Evolutionary conservation across 2,888 invertebrate genomes (phyloP).

Genomic region (Alloscopus bannaensis): DNA sequence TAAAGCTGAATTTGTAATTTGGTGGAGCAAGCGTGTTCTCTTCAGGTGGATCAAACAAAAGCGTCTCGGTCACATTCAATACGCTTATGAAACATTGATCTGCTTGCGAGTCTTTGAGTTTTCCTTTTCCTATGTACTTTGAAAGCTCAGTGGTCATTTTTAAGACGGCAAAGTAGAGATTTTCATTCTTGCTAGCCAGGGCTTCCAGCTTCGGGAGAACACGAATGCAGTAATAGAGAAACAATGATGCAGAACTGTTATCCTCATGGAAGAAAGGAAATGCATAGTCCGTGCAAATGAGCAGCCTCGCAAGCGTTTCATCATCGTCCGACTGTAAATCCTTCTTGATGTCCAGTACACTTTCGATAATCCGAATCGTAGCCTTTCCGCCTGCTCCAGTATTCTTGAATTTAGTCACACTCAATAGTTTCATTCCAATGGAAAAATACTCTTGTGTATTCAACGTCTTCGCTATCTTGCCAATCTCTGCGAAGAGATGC

Average conservation of each 20-base stretch:
- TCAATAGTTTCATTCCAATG: slow-evolving; percentile 21
- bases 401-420: slow-evolving; percentile 15
- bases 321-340: neutral
- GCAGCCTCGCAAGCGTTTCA: slow-evolving; percentile 2
- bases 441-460: slow-evolving; percentile 8
- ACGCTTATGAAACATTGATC: slow-evolving; percentile 10
- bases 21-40: neutral
- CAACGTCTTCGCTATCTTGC: neutral
- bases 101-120: neutral
- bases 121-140: neutral
- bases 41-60: slow-evolving; percentile 17
- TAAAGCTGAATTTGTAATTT: slow-evolving; percentile 22
- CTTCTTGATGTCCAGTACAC: slow-evolving; percentile 5
- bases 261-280: slow-evolving; percentile 32
- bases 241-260: slow-evolving; percentile 11
- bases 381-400: slow-evolving; percentile 8
- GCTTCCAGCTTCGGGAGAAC: slow-evolving; percentile 19
- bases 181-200: neutral
- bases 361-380: slow-evolving; percentile 13
- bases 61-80: neutral
- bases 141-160: slow-evolving; percentile 13
- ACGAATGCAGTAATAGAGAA: slow-evolving; percentile 26
- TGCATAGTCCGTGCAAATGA: slow-evolving; percentile 3
- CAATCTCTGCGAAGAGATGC: slow-evolving; percentile 1
- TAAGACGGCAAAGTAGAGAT: slow-evolving; percentile 16